These are phyloP conservation scores for Netelia inedita DNA, from an alignment of 2,888 invertebrate genomes.

Conservation along the genomic window DNA sequence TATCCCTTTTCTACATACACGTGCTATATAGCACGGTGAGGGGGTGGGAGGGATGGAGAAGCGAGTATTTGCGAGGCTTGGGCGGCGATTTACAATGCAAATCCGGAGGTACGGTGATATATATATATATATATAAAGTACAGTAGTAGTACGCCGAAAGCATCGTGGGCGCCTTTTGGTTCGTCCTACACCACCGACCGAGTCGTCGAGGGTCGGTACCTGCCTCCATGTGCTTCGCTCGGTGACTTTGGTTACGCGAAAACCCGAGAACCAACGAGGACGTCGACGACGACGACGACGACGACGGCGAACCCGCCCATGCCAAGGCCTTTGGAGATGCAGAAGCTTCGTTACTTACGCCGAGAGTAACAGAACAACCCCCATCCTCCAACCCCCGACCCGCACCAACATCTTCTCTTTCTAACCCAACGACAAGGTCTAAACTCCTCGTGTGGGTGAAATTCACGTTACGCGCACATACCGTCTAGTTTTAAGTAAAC, in stretches of 20 bases:
- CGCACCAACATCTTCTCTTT: slow-evolving; percentile 3
- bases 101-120: slow-evolving; percentile 60
- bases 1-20: neutral
- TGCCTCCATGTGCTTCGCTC: slow-evolving; percentile 27
- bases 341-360: slow-evolving; percentile 61
- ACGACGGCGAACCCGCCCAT: slow-evolving; percentile 50
- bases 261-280: slow-evolving; percentile 38
- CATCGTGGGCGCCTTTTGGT: slow-evolving; percentile 41
- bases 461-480: slow-evolving; percentile 20
- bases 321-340: slow-evolving; percentile 54
- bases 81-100: slow-evolving; percentile 76
- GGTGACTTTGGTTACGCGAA: slow-evolving; percentile 54
- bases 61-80: slow-evolving; percentile 73
- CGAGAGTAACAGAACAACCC: slow-evolving; percentile 30
- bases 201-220: slow-evolving; percentile 42
- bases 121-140: slow-evolving; percentile 7
- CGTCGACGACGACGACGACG: slow-evolving; percentile 20
- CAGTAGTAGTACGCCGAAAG: slow-evolving; percentile 27
- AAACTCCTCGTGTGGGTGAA: neutral
- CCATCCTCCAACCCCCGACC: neutral
- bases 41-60: slow-evolving; percentile 62
- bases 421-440: neutral
- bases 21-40: slow-evolving; percentile 59
- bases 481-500: slow-evolving; percentile 9
- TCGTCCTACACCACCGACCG: slow-evolving; percentile 40